Percentiles rank a stretch among this genome's conserved stretches.
phyloP scores from a whole-genome alignment of 2,113 vertebrate genomes.

The Protobothrops flavoviridis region DNA sequence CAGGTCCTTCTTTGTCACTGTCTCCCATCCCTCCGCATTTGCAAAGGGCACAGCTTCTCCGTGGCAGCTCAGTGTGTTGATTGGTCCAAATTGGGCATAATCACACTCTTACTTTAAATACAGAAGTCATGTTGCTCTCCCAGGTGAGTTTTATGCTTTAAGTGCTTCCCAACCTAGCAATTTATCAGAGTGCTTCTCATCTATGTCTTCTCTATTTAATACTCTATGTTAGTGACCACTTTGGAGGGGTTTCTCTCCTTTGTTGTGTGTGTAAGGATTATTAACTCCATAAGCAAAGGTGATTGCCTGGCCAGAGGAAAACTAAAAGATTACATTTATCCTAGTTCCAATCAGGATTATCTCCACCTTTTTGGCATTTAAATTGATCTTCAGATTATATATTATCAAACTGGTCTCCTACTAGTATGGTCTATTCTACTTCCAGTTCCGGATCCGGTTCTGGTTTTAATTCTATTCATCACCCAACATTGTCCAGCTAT shows the following conservation, averaged over 20 bases:
- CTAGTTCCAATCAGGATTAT: neutral
- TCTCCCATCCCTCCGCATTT: neutral
- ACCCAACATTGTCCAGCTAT: no score
- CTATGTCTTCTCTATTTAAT: constrained; percentile 59
- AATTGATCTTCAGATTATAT: neutral
- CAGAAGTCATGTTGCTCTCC: constrained; percentile 28
- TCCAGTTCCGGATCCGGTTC: neutral
- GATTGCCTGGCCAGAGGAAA: constrained; percentile 37
- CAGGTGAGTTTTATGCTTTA: constrained; percentile 43
- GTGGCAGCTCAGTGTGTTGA: neutral
- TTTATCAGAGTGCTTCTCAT: constrained; percentile 52
- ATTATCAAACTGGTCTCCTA: neutral
- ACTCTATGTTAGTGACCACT: constrained; percentile 56
- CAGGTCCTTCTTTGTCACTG: neutral
- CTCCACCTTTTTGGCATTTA: neutral
- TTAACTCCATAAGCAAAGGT: constrained; percentile 60
- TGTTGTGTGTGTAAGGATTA: constrained; percentile 54
- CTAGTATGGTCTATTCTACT: neutral
- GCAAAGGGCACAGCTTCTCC: neutral
- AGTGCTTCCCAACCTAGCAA: constrained; percentile 52
- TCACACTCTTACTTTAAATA: neutral
- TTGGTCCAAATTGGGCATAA: neutral
- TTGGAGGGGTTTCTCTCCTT: constrained; percentile 49
- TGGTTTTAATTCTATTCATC: no score
- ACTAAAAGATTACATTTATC: constrained; percentile 44